A percentile compares a stretch with the other conserved stretches of the same genome.
Evolutionary conservation across 2,888 invertebrate species (phyloP).

Genomic region (Apeira syringaria): DNA sequence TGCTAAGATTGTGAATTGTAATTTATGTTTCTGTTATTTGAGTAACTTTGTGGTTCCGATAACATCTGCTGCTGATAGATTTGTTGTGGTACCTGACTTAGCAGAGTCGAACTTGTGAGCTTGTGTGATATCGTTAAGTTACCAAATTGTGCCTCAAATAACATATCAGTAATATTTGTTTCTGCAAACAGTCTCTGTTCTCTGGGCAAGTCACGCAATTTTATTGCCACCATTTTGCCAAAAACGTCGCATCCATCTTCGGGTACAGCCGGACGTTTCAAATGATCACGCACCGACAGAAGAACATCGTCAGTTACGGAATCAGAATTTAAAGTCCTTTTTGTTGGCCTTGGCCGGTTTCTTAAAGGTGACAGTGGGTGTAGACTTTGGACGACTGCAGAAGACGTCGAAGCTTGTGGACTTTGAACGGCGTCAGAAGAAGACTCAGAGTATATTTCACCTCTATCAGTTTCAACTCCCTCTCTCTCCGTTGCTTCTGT

Average conservation of each 20-base stretch:
- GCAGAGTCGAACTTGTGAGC: not conserved
- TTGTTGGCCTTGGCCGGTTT: not conserved
- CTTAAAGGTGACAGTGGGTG: not conserved
- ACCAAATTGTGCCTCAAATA: not conserved
- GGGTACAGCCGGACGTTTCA: not conserved
- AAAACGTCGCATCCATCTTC: not conserved
- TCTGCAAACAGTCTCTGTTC: not conserved
- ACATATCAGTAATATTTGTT: not conserved
- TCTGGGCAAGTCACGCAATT: not conserved
- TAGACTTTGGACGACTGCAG: not conserved
- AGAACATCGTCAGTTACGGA: not conserved
- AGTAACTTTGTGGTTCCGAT: too few species aligned
- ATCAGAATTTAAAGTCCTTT: not conserved
- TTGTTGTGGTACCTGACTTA: too few species aligned
- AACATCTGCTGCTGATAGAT: too few species aligned
- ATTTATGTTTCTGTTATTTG: too few species aligned
- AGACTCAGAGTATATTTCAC: too few species aligned
- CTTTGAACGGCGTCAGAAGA: too few species aligned
- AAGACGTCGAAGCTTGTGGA: too few species aligned
- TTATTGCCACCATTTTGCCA: not conserved
- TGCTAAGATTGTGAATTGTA: too few species aligned
- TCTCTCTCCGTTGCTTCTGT: too few species aligned
- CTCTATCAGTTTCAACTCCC: too few species aligned
- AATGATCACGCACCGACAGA: not conserved
- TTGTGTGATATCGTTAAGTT: not conserved